A percentile compares a stretch with the other conserved stretches of the same genome.
Evolutionary conservation across 2,113 vertebrate genomes (phyloP).

Genomic region (Pavo muticus): DNA sequence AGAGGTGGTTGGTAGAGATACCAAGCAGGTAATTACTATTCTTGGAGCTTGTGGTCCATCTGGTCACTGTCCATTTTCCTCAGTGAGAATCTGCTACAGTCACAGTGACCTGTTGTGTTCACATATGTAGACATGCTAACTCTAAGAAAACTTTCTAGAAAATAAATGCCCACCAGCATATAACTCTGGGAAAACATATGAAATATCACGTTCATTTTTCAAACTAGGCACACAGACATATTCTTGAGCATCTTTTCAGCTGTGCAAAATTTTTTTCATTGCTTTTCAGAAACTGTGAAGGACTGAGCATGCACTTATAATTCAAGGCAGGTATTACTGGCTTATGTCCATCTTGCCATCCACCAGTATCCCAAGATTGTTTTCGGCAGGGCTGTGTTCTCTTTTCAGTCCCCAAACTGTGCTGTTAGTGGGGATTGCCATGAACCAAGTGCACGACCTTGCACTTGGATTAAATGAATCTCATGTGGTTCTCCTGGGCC

Average conservation of each 20-base stretch:
- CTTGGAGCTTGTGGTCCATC: neutral
- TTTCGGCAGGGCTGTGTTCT: too few relatives aligned
- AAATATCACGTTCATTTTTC: neutral
- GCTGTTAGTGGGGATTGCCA: too few relatives aligned
- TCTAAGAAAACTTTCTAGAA: neutral
- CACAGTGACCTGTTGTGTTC: neutral
- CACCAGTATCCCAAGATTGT: too few relatives aligned
- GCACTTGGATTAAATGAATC: too few relatives aligned
- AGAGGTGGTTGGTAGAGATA: neutral
- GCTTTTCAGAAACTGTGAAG: accelerated
- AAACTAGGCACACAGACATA: neutral
- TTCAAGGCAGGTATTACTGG: neutral
- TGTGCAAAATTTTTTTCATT: neutral
- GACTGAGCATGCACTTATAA: neutral
- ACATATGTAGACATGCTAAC: neutral
- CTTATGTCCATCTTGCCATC: too few relatives aligned
- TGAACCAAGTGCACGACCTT: too few relatives aligned
- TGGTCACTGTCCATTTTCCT: neutral
- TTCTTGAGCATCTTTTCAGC: neutral
- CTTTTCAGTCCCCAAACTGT: too few relatives aligned
- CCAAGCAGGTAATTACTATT: neutral
- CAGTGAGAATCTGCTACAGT: neutral
- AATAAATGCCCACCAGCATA: neutral
- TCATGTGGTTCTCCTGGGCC: too few relatives aligned
- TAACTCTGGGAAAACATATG: neutral